These are phyloP conservation scores for Proisotoma minuta DNA, from an alignment of 2,888 invertebrate genomes.

Conservation along the genomic window DNA sequence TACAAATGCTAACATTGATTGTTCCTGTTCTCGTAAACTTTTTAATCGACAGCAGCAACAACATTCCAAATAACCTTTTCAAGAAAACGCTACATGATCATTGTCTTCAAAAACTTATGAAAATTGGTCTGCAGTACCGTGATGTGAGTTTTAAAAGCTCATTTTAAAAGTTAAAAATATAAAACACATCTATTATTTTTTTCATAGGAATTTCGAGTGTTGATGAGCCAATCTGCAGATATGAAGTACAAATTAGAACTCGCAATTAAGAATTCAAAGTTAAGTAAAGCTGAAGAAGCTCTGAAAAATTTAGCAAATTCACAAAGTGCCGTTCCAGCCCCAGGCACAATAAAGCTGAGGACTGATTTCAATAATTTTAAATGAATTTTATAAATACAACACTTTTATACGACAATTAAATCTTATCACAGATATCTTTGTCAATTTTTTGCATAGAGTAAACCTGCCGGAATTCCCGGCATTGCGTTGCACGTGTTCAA, in stretches of 20 bases:
- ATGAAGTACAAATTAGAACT: constrained; percentile 76
- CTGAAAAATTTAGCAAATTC: constrained; percentile 17
- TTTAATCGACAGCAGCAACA: constrained; percentile 67
- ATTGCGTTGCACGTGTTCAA: not conserved
- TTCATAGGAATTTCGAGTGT: constrained; percentile 74
- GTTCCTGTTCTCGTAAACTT: constrained; percentile 87
- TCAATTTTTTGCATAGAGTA: not conserved
- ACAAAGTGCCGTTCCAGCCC: constrained; percentile 52
- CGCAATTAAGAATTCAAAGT: constrained; percentile 64
- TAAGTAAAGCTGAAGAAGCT: constrained; percentile 22
- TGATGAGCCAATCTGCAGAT: constrained; percentile 79
- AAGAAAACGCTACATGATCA: constrained; percentile 75
- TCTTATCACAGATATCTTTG: not conserved
- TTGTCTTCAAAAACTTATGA: constrained; percentile 81
- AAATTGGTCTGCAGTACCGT: constrained; percentile 87
- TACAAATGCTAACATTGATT: constrained; percentile 80
- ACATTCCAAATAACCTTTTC: constrained; percentile 52
- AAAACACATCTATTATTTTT: not conserved
- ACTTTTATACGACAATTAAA: not conserved
- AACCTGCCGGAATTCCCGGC: not conserved
- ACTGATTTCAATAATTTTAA: constrained; percentile 88
- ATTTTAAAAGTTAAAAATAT: not conserved
- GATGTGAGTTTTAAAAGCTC: constrained; percentile 56
- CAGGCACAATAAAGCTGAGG: constrained; percentile 79
- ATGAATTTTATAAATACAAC: not conserved